Base-by-base conservation (phyloP, 2,797 vertebrate genomes). In the Trachops cirrhosus region DNA sequence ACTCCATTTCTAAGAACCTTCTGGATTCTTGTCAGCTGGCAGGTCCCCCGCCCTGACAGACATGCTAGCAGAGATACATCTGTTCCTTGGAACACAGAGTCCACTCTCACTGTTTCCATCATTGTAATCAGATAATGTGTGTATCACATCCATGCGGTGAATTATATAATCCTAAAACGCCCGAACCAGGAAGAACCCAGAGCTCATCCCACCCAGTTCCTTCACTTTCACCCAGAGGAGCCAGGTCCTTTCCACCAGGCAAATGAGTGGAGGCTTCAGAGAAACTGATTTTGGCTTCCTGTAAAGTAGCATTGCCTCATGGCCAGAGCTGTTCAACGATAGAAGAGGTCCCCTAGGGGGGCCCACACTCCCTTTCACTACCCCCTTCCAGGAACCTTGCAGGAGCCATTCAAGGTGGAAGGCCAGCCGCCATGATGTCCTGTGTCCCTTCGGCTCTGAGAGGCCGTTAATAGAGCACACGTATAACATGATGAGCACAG, bases 11-110 rank as follows among this genome's bases (percentile, higher is more conserved):
- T 86, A 68, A 89, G 15, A 92, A 96, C 52, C 52, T 86, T 91
- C 88, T 94, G 94, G 91, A 70, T 86, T 29, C 85, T 95, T 95
- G 91, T 96, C 89, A 89, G 86, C 71, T 70, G 94, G 93, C 97
- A 97, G 80, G 29, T 32, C 86, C 46, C 19, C 41, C 52, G 10
- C 46, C 82, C 86, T 86, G 54, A 73, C 74, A 87, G 88, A 80
- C 78, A 16, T 74, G 39, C 37, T 93, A 95, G 94, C 94, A 89
- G 74, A 91, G 88, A 52, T 3, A 4, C 18, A 79, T 75, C 88
- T 73, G 15, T 86, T 89, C 74, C 88, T 94, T 80, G 90, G 96
- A 93, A 92, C 82, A 18, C 22, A 11, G 26, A 32, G 77, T 71
- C 48, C 37, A n/a, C 77, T 90, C 68, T 92, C 91, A 41, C 77